phyloP scores from a whole-genome alignment of 2,797 vertebrate genomes.

The Kryptopterus vitreolus region DNA sequence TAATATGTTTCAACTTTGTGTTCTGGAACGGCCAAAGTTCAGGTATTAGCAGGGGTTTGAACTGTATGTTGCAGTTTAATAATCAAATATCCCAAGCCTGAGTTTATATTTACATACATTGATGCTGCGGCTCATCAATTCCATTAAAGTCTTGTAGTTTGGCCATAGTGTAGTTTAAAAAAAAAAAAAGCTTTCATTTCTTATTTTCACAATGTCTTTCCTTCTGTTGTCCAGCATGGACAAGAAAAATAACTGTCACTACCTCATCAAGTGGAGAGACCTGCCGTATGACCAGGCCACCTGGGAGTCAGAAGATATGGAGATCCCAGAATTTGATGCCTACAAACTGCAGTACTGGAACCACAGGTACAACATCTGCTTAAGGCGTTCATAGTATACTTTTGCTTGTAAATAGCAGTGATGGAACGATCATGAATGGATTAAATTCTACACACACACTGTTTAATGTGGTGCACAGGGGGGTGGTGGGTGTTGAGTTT shows the following conservation, averaged over 20 bases:
- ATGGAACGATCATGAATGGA: too few relatives aligned
- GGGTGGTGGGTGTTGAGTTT: too few relatives aligned
- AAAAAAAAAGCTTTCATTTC: too few relatives aligned
- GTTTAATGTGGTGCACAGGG: too few relatives aligned
- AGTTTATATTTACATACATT: background rate
- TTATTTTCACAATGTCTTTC: background rate
- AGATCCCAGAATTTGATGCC: constrained; percentile 89
- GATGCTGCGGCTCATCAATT: background rate
- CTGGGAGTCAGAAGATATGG: constrained; percentile 94
- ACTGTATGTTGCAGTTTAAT: too few relatives aligned
- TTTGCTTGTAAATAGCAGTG: too few relatives aligned
- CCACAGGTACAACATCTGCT: constrained; percentile 78
- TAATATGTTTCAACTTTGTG: too few relatives aligned
- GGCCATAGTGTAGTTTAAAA: too few relatives aligned
- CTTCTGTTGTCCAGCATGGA: constrained; percentile 77
- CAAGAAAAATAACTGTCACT: constrained; percentile 92
- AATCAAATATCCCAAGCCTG: background rate
- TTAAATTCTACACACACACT: too few relatives aligned
- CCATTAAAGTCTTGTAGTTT: background rate
- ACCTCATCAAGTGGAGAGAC: constrained; percentile 96
- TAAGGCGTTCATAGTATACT: too few relatives aligned
- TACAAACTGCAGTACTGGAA: constrained; percentile 94
- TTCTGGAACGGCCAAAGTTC: too few relatives aligned
- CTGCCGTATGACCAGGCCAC: constrained; percentile 92
- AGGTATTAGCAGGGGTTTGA: too few relatives aligned